A percentile compares a stretch with the other conserved stretches of the same genome.
These are phyloP conservation scores for Nephotettix cincticeps DNA, from an alignment of 1,140 invertebrate species.

Conservation along the genomic window DNA sequence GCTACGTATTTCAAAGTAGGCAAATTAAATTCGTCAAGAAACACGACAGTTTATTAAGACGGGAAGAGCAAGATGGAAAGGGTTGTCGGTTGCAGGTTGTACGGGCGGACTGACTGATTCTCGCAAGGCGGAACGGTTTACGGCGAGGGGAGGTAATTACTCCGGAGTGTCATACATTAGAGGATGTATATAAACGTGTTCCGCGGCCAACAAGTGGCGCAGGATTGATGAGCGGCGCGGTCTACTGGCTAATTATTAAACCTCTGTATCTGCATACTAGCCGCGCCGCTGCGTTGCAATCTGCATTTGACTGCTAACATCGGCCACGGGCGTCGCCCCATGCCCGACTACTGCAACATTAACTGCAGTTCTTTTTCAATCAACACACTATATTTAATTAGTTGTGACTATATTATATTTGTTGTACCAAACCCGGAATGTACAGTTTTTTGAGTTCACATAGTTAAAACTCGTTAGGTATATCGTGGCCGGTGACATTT, in stretches of 20 bases:
- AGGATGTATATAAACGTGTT: conserved; percentile 10
- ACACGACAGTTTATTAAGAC: conserved; percentile 4
- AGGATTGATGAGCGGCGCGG: neutral
- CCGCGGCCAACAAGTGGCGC: neutral
- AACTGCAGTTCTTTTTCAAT: too few relatives aligned
- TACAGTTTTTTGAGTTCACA: too few relatives aligned
- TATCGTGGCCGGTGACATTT: too few relatives aligned
- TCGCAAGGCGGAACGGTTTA: neutral
- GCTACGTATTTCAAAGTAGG: neutral
- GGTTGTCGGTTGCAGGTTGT: neutral
- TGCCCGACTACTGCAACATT: too few relatives aligned
- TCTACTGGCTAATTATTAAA: neutral
- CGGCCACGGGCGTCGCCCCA: too few relatives aligned
- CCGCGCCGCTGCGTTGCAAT: too few relatives aligned
- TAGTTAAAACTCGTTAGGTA: too few relatives aligned
- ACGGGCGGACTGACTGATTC: neutral
- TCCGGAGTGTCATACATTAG: neutral
- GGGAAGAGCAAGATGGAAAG: neutral
- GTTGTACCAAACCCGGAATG: too few relatives aligned
- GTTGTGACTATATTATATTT: too few relatives aligned
- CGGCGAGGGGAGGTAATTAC: neutral
- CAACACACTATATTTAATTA: too few relatives aligned
- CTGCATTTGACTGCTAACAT: too few relatives aligned
- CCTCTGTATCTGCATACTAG: neutral
- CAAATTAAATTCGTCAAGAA: neutral